phyloP scores from a whole-genome alignment of 2,113 vertebrate genomes.

The Chionis minor region DNA sequence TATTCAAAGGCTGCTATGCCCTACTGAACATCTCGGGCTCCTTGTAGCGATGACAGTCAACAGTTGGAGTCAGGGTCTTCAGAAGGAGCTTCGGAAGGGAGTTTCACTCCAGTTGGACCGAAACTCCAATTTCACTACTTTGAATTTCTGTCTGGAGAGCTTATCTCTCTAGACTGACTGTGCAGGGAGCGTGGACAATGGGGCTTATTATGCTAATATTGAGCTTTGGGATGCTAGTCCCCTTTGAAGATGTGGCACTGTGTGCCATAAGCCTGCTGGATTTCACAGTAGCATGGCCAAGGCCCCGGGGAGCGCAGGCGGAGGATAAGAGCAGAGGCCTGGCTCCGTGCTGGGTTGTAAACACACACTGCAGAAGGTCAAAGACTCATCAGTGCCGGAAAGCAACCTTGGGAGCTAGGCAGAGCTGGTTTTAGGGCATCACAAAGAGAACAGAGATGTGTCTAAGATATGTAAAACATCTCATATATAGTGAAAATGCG shows the following conservation, averaged over 20 bases:
- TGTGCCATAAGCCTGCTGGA: neutral
- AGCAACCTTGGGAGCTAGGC: neutral
- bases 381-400: neutral
- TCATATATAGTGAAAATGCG: neutral
- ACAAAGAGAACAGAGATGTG: neutral
- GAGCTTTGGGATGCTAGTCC: neutral
- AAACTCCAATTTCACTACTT: neutral
- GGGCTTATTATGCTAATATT: neutral
- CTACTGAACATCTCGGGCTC: neutral
- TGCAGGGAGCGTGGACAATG: neutral
- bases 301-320: neutral
- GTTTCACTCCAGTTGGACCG: too few relatives aligned
- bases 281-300: neutral
- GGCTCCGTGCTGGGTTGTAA: neutral
- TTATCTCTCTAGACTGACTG: neutral
- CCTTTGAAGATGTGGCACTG: neutral
- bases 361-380: neutral
- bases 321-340: neutral
- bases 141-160: neutral
- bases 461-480: neutral
- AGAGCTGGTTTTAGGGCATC: neutral
- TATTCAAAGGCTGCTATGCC: neutral
- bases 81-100: neutral
- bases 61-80: neutral
- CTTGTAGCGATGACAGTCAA: neutral